Conservation (phyloP, 2,888 invertebrate species). For the Gortyna flavago region DNA sequence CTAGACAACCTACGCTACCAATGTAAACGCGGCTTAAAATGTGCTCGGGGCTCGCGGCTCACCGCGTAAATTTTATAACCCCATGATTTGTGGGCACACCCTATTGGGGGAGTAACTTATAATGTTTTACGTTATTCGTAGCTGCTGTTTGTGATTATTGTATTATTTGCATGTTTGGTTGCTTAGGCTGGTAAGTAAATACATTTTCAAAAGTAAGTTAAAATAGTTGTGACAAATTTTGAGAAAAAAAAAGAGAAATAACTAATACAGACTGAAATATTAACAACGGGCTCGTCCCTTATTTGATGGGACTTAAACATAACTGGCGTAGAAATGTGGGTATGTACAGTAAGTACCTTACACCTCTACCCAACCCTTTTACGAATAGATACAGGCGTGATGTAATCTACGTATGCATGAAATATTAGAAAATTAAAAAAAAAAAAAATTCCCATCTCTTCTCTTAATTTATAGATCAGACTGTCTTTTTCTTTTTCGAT, state of each 20-base stretch:
- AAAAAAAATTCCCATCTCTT: not conserved
- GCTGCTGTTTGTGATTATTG: conserved; percentile 12
- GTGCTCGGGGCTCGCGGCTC: conserved; percentile 17
- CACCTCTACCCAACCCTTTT: not conserved
- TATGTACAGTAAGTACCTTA: not conserved
- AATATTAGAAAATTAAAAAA: not conserved
- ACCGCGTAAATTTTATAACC: conserved; percentile 60
- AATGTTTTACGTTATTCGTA: conserved; percentile 10
- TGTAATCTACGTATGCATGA: not conserved
- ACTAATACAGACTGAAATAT: not conserved
- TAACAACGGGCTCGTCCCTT: not conserved
- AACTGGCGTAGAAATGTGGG: not conserved
- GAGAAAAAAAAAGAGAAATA: not conserved
- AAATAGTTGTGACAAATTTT: not conserved
- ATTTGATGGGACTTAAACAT: not conserved
- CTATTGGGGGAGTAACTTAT: conserved; percentile 39
- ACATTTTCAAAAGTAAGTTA: not conserved
- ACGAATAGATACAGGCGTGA: not conserved
- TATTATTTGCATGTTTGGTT: conserved; percentile 14
- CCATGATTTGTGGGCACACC: conserved; percentile 67
- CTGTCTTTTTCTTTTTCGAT: not conserved
- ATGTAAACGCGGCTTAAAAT: conserved; percentile 19
- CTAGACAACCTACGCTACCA: not conserved
- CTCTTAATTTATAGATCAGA: not conserved
- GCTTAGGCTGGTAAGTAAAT: not conserved